phyloP scores from a whole-genome alignment of 2,113 vertebrate genomes.

The Mobula birostris region DNA sequence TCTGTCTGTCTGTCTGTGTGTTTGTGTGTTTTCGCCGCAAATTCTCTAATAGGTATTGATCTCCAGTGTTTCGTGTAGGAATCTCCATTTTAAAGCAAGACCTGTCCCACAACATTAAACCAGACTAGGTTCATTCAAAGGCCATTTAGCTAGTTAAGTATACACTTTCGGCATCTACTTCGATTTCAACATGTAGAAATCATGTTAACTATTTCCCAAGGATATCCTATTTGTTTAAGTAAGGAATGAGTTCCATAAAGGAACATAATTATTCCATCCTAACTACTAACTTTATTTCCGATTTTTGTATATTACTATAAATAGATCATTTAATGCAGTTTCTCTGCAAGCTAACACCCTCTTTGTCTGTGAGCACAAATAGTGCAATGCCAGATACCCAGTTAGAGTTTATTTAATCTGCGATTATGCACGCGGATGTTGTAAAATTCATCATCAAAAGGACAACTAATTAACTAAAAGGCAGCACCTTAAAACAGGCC shows the following conservation, averaged over 20 bases:
- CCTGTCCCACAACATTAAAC: background rate
- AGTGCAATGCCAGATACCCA: background rate
- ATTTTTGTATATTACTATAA: background rate
- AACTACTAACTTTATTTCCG: background rate
- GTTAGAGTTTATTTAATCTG: constrained; percentile 2
- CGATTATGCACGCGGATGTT: constrained; percentile 1
- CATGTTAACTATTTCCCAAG: background rate
- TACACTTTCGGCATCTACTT: background rate
- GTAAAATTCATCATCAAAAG: constrained; percentile 31
- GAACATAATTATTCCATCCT: background rate
- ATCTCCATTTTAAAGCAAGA: background rate
- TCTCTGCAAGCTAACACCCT: too few species aligned
- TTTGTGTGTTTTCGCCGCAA: too few species aligned
- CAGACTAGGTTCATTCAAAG: background rate
- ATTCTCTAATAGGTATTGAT: background rate
- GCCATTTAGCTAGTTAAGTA: background rate
- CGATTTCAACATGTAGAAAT: background rate
- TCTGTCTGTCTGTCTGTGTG: too few species aligned
- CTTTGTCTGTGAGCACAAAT: background rate
- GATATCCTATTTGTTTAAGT: background rate
- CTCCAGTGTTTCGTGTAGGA: constrained; percentile 5
- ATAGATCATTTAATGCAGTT: background rate
- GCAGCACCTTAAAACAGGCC: constrained; percentile 33
- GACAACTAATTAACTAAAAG: constrained; percentile 20
- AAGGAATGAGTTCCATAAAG: background rate